Base-by-base conservation (phyloP, 2,113 vertebrate species). In the Austrofundulus limnaeus region DNA sequence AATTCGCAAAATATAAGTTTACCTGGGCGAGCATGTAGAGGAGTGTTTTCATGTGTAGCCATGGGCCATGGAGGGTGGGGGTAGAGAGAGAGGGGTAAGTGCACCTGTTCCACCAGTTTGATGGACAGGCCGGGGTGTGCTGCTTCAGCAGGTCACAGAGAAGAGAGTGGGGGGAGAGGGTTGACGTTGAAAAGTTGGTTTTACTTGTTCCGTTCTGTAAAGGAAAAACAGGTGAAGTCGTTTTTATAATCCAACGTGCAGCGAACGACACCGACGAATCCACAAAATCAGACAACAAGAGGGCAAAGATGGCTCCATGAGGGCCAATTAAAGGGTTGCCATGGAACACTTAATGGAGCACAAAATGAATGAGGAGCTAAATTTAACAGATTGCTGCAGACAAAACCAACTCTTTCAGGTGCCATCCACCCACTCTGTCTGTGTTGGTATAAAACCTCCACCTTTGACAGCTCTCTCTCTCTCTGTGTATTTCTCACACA, bases 101-200 rank as follows among this genome's bases (percentile, higher is more conserved):
- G 85, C 92, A 93, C 91, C 91, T 93, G 92, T 93, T 93, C 75
- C 43, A 68, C 61, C 23, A 20, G 39, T 87, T 91, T 93, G 92
- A 93, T 84, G 57, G 92, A 91, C 92, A 91, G 85, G 90, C 77
- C 48, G 47, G 90, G 66, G 88, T 91, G 90, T 91, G 92, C 91
- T 92, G 91, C 83, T 90, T 93, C 92, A 93, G 91, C 92, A 92
- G 89, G 91, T 90, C 89, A 83, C 39, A 17, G 60, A 45, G 69
- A 67, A 38, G 38, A 24, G 59, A 34, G 75, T 58, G 66, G 57
- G 19, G 72, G 72, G 0, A 21, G 54, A 38, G 42, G 67, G 72
- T 71, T 14, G 54, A 72, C 57, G 38, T 41, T 49, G 60, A 20
- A 28, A 28, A 28, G 25, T 28, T 28, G 25, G 31, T 34, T 34